Base-by-base conservation (phyloP, 2,797 vertebrate species). In the Pangasius larnaudii region DNA sequence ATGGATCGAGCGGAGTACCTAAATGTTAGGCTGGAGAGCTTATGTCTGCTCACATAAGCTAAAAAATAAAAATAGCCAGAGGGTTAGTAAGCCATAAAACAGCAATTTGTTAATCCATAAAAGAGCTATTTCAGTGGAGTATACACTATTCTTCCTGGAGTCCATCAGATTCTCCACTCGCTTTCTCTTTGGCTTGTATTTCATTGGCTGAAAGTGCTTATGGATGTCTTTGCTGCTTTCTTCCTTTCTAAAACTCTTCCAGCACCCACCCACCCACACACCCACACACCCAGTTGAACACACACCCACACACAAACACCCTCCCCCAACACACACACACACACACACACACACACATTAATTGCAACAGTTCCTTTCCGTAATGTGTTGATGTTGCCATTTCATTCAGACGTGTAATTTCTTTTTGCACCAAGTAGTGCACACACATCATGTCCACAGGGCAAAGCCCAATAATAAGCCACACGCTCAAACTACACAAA, bases 401-500 rank as follows among this genome's bases (percentile, higher is more conserved):
- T 89, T 88, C 84, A 89, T 86, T 88, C 71, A 89, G 88, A 86
- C 81, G 56, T 77, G 85, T 88, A 75, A 75, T 87, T 89, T 71
- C 75, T 51, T 84, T 36, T 61, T n/a, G 51, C 58, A 24, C 78
- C 58, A 89, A 89, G 89, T n/a, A 77, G 65, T 61, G 39, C 79
- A 79, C 86, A 89, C 87, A 85, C 87, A 86, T 90, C 79, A 90
- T 78, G 90, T 84, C 89, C 75, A 89, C 86, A 74, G 79, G 85
- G 86, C 75, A 49, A 90, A 90, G 65, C 74, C 59, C 79, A 63
- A 90, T 87, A 88, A 88, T 72, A 85, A 86, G 72, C 61, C 88
- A 59, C 69, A 77, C 65, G 46, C 75, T 84, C 67, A 79, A 88
- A 88, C 88, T 77, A 86, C 84, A 90, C 74, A 82, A 86, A 84